phyloP scores from a whole-genome alignment of 1,140 invertebrate species.

The Solenopsis invicta region DNA sequence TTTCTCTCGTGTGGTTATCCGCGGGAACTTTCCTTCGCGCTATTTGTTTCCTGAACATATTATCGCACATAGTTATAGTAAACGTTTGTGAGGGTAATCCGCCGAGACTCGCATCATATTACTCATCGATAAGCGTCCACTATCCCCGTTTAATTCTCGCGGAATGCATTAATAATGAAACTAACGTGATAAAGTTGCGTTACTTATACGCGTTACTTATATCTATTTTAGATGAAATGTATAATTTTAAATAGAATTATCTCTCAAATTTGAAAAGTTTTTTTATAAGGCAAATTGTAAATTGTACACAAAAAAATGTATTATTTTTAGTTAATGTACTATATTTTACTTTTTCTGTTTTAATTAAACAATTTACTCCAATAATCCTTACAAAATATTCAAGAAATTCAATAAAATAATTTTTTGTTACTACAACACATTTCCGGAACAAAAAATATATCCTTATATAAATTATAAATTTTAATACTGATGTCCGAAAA shows the following conservation, averaged over 20 bases:
- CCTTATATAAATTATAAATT: too few species aligned
- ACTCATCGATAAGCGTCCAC: slow-evolving; percentile 48
- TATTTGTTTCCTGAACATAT: slow-evolving; percentile 53
- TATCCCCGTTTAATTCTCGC: slow-evolving; percentile 20
- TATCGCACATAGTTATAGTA: slow-evolving; percentile 47
- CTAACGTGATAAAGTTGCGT: slow-evolving; percentile 30
- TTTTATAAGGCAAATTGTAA: background rate
- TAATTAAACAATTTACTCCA: too few species aligned
- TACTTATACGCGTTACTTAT: background rate
- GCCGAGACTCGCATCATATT: slow-evolving; percentile 37
- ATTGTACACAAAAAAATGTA: background rate
- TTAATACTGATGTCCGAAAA: too few species aligned
- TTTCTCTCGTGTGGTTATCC: slow-evolving; percentile 31
- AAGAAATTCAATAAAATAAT: too few species aligned
- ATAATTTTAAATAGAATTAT: background rate
- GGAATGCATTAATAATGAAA: slow-evolving; percentile 45
- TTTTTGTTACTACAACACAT: too few species aligned
- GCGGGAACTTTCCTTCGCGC: slow-evolving; percentile 67
- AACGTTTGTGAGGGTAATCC: slow-evolving; percentile 25
- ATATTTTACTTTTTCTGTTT: too few species aligned
- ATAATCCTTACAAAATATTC: too few species aligned
- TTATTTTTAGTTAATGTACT: too few species aligned
- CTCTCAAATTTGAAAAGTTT: background rate
- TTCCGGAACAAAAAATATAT: too few species aligned
- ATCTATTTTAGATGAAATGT: slow-evolving; percentile 2